Base-by-base conservation (phyloP, 64 coral and sea anemone species). In the Dendrophyllia cribrosa region DNA sequence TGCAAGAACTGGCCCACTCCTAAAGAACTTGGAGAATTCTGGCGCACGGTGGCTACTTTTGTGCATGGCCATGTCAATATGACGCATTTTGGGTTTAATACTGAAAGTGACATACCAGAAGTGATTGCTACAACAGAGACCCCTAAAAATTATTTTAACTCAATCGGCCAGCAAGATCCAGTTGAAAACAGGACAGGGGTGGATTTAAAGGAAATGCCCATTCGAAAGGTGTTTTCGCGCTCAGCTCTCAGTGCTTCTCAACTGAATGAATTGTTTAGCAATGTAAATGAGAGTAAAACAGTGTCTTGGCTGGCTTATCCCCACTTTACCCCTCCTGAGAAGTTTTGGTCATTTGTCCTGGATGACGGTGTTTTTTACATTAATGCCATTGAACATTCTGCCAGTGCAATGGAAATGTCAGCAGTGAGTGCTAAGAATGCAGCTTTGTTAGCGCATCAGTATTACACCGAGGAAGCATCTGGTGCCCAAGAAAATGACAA, bases 351-450 rank as follows among this genome's bases (percentile, higher is more conserved):
- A 14, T 99, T 99, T 94, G 70, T 94, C 9, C 91, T 99, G 71
- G 97, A 99, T 64, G 84, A 99, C 25, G 97, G 97, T 51, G 91
- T 99, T 44, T 99, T 99, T 79, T 99, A 96, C 74, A 84, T 96
- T 19, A 99, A 99, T 83, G 91, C 97, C 21, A 96, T 99, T 45
- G 97, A 99, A 79, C 85, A 87, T 62, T 89, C 91, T 17, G 97
- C 97, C 24, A 99, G 97, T 94, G 97, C 97, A 59, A 99, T 99
- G 97, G 97, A 99, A 19, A 99, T 99, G 97, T 99, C 97, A 6
- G 79, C 94, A 51, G 85, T 99, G 22, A 76, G 87, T 50, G 97
- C 91, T 0, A 96, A 91, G 77, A 99, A 99, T 91, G 77, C 97
- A 16, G 94, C 87, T 14, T 83, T 99, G 53, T 59, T 99, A 20